phyloP scores from a whole-genome alignment of 2,888 invertebrate genomes.

The Tolmerus cingulatus region DNA sequence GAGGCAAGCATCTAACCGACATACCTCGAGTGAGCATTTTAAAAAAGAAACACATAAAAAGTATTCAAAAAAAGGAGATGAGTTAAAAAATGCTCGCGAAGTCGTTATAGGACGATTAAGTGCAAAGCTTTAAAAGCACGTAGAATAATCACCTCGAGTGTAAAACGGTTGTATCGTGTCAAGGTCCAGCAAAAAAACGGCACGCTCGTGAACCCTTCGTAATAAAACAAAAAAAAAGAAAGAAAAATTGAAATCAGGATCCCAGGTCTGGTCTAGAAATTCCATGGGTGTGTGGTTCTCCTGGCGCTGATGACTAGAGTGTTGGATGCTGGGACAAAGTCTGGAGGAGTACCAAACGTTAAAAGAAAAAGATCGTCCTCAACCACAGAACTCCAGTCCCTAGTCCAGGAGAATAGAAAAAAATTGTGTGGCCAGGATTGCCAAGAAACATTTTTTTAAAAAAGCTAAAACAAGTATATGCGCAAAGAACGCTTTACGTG shows the following conservation, averaged over 20 bases:
- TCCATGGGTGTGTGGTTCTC: too few species aligned
- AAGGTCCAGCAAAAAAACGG: neutral
- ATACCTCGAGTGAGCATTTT: neutral
- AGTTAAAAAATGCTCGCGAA: neutral
- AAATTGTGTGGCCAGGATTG: neutral
- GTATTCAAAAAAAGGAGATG: neutral
- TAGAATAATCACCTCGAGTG: slow-evolving; percentile 35
- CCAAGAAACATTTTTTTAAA: neutral
- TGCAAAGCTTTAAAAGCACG: slow-evolving; percentile 42
- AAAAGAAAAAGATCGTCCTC: neutral
- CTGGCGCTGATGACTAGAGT: neutral
- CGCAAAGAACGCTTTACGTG: neutral
- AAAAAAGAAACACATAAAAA: neutral
- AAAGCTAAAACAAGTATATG: neutral
- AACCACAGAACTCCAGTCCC: neutral
- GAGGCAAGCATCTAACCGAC: neutral
- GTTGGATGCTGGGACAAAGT: neutral
- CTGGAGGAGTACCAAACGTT: neutral
- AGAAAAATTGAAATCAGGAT: too few species aligned
- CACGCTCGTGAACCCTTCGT: neutral
- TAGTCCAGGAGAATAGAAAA: neutral
- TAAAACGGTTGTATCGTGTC: slow-evolving; percentile 6
- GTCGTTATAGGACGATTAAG: slow-evolving; percentile 40
- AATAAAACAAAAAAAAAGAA: too few species aligned
- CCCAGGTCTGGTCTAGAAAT: neutral